A percentile compares a stretch with the other conserved stretches of the same genome.
Conservation (phyloP, 2,797 vertebrate genomes). For the Channallabes apus region DNA sequence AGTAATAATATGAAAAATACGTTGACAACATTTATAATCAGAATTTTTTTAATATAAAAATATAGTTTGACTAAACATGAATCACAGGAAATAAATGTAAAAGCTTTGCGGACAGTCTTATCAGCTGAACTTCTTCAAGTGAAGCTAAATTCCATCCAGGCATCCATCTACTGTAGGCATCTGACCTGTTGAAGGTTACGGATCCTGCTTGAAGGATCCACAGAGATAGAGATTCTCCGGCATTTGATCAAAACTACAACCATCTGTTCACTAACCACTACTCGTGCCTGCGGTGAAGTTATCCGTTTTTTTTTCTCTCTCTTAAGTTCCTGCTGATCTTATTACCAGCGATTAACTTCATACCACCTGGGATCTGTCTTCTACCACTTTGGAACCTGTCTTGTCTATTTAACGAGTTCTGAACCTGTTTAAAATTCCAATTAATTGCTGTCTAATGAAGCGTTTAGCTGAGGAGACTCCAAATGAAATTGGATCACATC, state of each 20-base stretch:
- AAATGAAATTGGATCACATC: conserved; percentile 7
- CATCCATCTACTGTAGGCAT: no score
- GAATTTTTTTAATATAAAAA: background rate
- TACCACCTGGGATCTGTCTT: background rate
- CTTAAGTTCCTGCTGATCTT: background rate
- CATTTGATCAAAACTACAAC: background rate
- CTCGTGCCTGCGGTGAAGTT: background rate
- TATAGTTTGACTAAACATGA: background rate
- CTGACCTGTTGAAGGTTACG: background rate
- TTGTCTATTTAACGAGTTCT: background rate
- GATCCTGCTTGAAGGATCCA: background rate
- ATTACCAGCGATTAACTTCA: background rate
- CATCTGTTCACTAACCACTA: background rate
- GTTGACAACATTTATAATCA: background rate
- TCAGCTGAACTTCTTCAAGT: background rate
- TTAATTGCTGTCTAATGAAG: conserved; percentile 3
- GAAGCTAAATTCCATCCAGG: background rate
- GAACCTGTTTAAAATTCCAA: conserved; percentile 14
- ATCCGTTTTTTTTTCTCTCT: no score
- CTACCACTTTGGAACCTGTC: background rate
- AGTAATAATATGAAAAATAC: background rate
- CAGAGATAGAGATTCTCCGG: background rate
- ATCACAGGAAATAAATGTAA: background rate
- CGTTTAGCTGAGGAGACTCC: background rate
- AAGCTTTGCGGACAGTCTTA: background rate